Conservation (phyloP, 2,113 vertebrate genomes). For the Pogonocichla stellata region DNA sequence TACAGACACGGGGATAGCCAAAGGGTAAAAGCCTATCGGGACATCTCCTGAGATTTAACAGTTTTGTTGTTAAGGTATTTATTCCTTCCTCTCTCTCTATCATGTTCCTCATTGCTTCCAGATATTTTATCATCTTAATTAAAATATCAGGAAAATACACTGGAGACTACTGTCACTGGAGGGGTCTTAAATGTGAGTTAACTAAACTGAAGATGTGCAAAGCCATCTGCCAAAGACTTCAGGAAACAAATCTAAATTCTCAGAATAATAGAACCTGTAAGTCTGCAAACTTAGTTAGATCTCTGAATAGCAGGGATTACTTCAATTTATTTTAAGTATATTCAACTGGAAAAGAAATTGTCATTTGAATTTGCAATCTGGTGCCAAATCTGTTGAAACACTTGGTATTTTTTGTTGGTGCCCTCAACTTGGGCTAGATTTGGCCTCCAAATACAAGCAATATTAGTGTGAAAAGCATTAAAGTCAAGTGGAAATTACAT, state of each 20-base stretch:
- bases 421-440: neutral
- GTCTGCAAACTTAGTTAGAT: neutral
- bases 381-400: neutral
- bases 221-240: neutral
- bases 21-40: neutral
- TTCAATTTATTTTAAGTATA: neutral
- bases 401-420: neutral
- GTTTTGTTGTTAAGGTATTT: neutral
- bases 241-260: neutral
- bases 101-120: neutral
- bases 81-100: neutral
- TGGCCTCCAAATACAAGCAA: neutral
- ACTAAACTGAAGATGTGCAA: neutral
- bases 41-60: neutral
- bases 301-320: neutral
- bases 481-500: neutral
- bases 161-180: neutral
- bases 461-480: neutral
- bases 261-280: neutral
- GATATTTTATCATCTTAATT: neutral
- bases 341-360: neutral
- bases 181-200: neutral
- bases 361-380: neutral
- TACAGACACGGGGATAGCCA: too few species aligned
- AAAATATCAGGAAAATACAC: neutral